A percentile compares a stretch with the other conserved stretches of the same genome.
Evolutionary conservation across 2,797 vertebrate genomes (phyloP).

Genomic region (Australoheros facetus): DNA sequence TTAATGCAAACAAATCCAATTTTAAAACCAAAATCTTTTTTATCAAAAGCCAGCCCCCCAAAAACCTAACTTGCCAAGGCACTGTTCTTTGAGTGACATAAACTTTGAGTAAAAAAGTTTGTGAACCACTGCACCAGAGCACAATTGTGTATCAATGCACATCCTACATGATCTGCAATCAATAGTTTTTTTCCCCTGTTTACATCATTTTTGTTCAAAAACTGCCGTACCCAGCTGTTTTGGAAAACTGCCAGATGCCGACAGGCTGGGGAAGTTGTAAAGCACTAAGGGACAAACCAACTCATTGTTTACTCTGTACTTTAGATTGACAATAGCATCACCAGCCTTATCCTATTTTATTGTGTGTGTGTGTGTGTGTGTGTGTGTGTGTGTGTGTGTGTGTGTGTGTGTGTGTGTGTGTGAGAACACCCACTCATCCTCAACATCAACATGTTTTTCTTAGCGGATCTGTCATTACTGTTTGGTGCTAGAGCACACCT

Average conservation of each 20-base stretch:
- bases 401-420: background rate
- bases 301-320: background rate
- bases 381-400: no score
- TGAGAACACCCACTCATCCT: background rate
- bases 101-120: background rate
- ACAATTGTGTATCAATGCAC: background rate
- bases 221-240: background rate
- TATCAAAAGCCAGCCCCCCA: background rate
- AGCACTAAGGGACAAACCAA: background rate
- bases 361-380: background rate
- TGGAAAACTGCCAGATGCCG: background rate
- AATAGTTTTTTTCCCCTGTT: background rate
- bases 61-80: background rate
- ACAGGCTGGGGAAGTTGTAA: background rate
- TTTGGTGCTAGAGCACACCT: slow-evolving; percentile 18
- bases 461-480: slow-evolving; percentile 29
- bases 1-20: background rate
- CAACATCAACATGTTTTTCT: slow-evolving; percentile 58
- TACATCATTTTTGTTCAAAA: background rate
- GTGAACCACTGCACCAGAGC: background rate
- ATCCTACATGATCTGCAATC: background rate
- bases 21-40: background rate
- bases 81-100: background rate
- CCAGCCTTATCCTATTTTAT: background rate
- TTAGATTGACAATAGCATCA: background rate